Percentiles rank a stretch among this genome's conserved stretches.
These are phyloP conservation scores for Nothocercus nigrocapillus DNA, from an alignment of 2,113 vertebrate genomes.

Conservation along the genomic window DNA sequence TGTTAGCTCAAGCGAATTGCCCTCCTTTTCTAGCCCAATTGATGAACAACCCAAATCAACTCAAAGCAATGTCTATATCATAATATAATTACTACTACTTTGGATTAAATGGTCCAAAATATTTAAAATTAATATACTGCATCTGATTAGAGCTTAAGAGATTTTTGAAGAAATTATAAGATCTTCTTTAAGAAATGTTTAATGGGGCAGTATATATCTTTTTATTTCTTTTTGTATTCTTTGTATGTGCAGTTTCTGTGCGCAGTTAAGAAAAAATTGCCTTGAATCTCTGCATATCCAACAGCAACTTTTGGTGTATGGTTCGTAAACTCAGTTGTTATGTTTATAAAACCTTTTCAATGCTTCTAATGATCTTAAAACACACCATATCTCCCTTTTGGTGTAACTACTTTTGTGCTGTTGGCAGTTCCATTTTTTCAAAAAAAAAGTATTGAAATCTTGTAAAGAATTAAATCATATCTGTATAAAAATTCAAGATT, in stretches of 20 bases:
- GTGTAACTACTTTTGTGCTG: not conserved
- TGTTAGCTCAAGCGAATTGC: not conserved
- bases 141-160: not conserved
- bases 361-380: not conserved
- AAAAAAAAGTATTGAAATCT: not conserved
- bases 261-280: not conserved
- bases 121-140: not conserved
- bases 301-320: not conserved
- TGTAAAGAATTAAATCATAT: not conserved
- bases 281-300: constrained; percentile 2
- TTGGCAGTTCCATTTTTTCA: not conserved
- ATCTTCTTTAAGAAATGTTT: not conserved
- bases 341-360: constrained; percentile 12
- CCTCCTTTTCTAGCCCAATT: not conserved
- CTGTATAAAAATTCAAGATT: not conserved
- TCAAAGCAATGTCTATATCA: not conserved
- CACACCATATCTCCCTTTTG: not conserved
- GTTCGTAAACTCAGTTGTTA: not conserved
- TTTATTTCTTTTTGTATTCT: not conserved
- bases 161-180: not conserved
- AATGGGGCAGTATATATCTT: not conserved
- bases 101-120: not conserved
- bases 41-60: not conserved
- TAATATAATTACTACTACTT: not conserved
- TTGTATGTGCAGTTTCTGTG: not conserved